Evolutionary conservation across 2,797 vertebrate species (phyloP).

Genomic region (Pseudopleuronectes americanus): DNA sequence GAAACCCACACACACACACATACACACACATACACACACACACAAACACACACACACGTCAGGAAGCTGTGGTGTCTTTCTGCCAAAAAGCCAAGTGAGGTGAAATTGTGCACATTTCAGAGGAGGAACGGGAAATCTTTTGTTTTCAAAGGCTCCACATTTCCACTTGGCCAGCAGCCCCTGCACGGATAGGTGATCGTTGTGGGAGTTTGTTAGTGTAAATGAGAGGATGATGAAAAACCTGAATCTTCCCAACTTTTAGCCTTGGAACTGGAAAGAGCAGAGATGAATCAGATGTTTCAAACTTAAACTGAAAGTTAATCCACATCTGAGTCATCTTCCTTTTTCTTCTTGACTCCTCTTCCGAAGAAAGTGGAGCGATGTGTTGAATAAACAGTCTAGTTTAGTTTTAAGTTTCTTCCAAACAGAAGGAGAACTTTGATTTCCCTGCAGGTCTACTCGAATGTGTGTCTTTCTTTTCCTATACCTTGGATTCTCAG

Average conservation of each 20-base stretch:
- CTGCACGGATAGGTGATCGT: slow-evolving; percentile 13
- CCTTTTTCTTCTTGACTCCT: slow-evolving; percentile 3
- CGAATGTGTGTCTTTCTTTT: not conserved
- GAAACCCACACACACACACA: slow-evolving; percentile 34
- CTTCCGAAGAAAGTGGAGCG: slow-evolving; percentile 2
- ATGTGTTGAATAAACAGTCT: slow-evolving; percentile 8
- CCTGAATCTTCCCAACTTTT: slow-evolving; percentile 29
- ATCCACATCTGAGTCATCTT: slow-evolving; percentile 13
- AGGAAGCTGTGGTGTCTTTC: slow-evolving; percentile 26
- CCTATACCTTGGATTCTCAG: not conserved
- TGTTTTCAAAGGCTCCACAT: slow-evolving; percentile 17
- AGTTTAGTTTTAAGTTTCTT: not conserved
- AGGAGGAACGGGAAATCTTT: too few species aligned
- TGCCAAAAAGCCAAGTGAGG: slow-evolving; percentile 60
- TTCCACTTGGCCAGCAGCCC: not conserved
- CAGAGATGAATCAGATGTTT: slow-evolving; percentile 23
- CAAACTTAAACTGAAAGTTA: slow-evolving; percentile 13
- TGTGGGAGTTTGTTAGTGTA: slow-evolving; percentile 45
- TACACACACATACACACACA: not conserved
- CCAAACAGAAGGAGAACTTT: not conserved
- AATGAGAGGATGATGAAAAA: slow-evolving; percentile 47
- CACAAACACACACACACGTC: slow-evolving; percentile 4
- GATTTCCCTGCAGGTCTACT: not conserved
- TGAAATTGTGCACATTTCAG: slow-evolving; percentile 41
- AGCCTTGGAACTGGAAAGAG: slow-evolving; percentile 9